Evolutionary conservation across 2,113 vertebrate genomes (phyloP).

Genomic region (Sebastes schlegelii): DNA sequence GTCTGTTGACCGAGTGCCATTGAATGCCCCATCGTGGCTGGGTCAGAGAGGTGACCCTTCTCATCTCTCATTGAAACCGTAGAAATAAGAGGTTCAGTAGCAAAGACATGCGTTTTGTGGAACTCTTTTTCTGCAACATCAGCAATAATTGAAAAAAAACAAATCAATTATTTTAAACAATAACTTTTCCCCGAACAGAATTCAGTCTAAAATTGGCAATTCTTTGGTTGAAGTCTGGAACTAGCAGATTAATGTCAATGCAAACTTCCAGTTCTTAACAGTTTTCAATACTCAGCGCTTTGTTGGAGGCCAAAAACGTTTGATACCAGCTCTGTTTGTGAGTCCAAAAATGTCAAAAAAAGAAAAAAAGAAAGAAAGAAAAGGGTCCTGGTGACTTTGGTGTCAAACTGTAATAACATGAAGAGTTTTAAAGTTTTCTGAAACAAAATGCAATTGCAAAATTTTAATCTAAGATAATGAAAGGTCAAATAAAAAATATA

Average conservation of each 20-base stretch:
- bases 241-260: background rate
- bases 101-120: background rate
- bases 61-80: background rate
- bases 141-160: too few species aligned
- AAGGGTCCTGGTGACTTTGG: background rate
- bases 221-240: background rate
- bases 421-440: background rate
- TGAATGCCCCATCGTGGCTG: conserved; percentile 26
- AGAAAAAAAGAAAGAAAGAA: background rate
- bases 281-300: background rate
- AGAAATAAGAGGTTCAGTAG: background rate
- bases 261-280: background rate
- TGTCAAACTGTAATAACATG: background rate
- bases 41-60: background rate
- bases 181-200: background rate
- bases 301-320: background rate
- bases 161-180: background rate
- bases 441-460: background rate
- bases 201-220: background rate
- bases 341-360: background rate
- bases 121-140: background rate
- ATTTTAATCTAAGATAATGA: background rate
- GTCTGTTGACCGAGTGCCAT: conserved; percentile 28
- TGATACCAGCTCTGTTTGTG: background rate
- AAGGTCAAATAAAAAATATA: too few species aligned